Conservation (phyloP, 2,113 vertebrate genomes). For the Dicerorhinus sumatrensis region DNA sequence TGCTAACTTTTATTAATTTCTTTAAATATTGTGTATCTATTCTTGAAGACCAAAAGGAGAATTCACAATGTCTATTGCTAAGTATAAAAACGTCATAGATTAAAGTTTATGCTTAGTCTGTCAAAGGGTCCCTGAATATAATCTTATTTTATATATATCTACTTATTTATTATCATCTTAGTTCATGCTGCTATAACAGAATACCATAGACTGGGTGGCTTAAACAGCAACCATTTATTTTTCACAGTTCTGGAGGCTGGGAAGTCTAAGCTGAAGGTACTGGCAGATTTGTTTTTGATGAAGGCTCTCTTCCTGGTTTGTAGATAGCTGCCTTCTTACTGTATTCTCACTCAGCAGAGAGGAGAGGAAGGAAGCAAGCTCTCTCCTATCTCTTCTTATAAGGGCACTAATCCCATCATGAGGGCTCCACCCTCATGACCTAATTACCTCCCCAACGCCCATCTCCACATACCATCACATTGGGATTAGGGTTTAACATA, state of each 20-base stretch:
- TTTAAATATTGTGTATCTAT: background rate
- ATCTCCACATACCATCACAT: background rate
- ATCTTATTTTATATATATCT: background rate
- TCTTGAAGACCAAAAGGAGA: background rate
- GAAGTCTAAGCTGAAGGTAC: background rate
- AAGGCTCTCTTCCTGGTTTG: background rate
- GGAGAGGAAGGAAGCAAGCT: background rate
- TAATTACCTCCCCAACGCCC: background rate
- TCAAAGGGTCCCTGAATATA: background rate
- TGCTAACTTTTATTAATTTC: constrained; percentile 14
- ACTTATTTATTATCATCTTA: background rate
- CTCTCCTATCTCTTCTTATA: background rate
- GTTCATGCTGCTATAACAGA: background rate
- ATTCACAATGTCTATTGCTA: background rate
- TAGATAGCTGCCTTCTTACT: background rate
- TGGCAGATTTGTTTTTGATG: background rate
- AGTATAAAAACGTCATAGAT: background rate
- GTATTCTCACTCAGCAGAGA: too few relatives aligned
- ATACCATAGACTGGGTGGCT: background rate
- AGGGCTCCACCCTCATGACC: background rate
- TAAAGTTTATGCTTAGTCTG: background rate
- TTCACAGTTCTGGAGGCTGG: background rate
- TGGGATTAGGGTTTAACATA: background rate
- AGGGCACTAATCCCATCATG: background rate
- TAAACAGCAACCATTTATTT: background rate